Conservation (phyloP, 2,888 invertebrate species). For the Zootermopsis nevadensis region DNA sequence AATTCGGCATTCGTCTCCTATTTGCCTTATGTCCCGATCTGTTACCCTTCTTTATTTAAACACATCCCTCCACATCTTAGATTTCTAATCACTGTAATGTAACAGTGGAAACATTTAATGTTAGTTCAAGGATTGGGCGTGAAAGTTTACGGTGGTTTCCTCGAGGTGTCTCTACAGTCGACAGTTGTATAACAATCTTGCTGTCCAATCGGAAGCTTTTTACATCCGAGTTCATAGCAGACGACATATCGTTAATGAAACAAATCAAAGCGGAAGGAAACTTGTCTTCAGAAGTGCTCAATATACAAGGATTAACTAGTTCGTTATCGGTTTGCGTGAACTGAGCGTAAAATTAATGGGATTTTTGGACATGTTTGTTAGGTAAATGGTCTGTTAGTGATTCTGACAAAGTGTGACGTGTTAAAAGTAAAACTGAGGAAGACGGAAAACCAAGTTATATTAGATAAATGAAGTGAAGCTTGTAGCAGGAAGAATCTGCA, state of each 20-base stretch:
- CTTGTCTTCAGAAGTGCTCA: neutral
- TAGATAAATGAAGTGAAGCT: neutral
- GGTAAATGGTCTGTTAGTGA: neutral
- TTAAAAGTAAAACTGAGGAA: neutral
- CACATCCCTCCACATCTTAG: neutral
- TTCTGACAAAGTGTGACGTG: neutral
- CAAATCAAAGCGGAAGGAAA: neutral
- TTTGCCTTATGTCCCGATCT: too few species aligned
- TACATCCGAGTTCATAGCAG: neutral
- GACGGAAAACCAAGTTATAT: neutral
- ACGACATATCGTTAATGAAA: neutral
- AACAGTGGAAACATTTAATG: neutral
- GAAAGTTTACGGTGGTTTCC: conserved; percentile 4
- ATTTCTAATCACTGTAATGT: neutral
- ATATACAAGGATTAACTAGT: neutral
- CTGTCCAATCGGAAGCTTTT: neutral
- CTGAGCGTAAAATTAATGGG: too few species aligned
- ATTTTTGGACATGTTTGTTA: neutral
- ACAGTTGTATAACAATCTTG: conserved; percentile 3
- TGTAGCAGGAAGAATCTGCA: neutral
- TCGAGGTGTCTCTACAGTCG: conserved; percentile 4
- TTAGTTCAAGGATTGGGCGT: neutral
- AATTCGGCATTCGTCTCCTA: too few species aligned
- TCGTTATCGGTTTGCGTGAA: neutral
- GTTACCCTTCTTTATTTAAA: too few species aligned